Percentiles rank a stretch among this genome's conserved stretches.
phyloP scores from a whole-genome alignment of 2,888 invertebrate species.

The Chloroclystis v-ata region DNA sequence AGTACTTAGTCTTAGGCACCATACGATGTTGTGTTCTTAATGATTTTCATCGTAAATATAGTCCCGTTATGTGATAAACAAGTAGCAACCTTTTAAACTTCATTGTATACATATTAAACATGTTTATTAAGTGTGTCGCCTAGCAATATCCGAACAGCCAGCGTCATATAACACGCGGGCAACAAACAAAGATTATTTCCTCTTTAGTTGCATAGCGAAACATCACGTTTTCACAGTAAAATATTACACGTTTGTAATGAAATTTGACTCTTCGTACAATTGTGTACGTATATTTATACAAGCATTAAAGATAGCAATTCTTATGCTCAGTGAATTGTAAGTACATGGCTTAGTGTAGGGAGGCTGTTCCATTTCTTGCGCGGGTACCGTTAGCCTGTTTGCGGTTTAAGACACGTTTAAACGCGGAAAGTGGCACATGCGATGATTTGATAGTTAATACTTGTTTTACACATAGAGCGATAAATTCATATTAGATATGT shows the following conservation, averaged over 20 bases:
- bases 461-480: not conserved
- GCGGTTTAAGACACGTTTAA: conserved; percentile 28
- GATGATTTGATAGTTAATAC: conserved; percentile 6
- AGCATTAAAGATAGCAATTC: conserved; percentile 28
- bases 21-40: too few species aligned
- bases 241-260: conserved; percentile 43
- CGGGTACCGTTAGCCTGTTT: conserved; percentile 33
- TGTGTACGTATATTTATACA: conserved; percentile 29
- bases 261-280: conserved; percentile 39
- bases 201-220: conserved; percentile 32
- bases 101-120: not conserved
- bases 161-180: conserved; percentile 13
- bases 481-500: too few species aligned
- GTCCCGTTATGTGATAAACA: not conserved
- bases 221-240: conserved; percentile 52
- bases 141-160: conserved; percentile 7
- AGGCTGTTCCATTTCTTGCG: conserved; percentile 20
- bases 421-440: conserved; percentile 10
- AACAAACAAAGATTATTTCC: conserved; percentile 18
- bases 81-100: not conserved
- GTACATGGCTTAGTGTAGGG: conserved; percentile 15
- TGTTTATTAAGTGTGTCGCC: not conserved
- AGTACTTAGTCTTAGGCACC: too few species aligned
- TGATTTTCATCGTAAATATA: too few species aligned
- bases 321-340: conserved; percentile 10